A percentile compares a stretch with the other conserved stretches of the same genome.
Evolutionary conservation across 2,113 vertebrate genomes (phyloP).

Genomic region (Origma solitaria): DNA sequence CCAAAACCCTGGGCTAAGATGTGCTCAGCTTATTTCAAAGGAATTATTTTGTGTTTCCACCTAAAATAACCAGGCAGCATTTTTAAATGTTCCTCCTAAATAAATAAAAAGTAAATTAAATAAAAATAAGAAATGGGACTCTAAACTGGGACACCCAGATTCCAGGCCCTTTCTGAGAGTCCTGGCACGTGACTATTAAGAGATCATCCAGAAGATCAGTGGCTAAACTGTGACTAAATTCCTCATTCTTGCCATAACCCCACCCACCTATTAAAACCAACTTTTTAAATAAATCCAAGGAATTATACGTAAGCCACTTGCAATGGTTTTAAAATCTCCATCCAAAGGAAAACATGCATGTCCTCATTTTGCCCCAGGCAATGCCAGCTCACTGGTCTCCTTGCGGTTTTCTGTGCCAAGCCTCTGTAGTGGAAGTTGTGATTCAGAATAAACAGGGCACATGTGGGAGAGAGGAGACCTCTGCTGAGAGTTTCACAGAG

Average conservation of each 20-base stretch:
- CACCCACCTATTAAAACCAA: neutral
- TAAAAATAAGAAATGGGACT: neutral
- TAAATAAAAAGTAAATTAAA: neutral
- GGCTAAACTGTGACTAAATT: neutral
- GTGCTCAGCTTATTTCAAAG: neutral
- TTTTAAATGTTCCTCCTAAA: neutral
- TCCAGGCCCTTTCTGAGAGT: neutral
- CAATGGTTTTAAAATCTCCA: neutral
- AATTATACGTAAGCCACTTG: conserved; percentile 6
- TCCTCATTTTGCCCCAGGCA: conserved; percentile 6
- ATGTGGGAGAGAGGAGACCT: neutral
- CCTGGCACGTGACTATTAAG: neutral
- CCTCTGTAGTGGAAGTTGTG: neutral
- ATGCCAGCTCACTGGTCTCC: neutral
- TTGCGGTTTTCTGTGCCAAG: neutral
- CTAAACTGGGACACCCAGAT: neutral
- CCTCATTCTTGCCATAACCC: neutral
- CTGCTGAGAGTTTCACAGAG: neutral
- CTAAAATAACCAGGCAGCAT: neutral
- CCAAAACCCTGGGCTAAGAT: neutral
- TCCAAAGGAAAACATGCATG: neutral
- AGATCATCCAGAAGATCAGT: neutral
- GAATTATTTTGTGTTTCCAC: neutral
- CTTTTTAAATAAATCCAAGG: conserved; percentile 24
- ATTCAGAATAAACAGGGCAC: neutral